Percentiles rank a stretch among this genome's conserved stretches.
phyloP scores from a whole-genome alignment of 1,140 invertebrate genomes.

The Aphelinus atriplicis region DNA sequence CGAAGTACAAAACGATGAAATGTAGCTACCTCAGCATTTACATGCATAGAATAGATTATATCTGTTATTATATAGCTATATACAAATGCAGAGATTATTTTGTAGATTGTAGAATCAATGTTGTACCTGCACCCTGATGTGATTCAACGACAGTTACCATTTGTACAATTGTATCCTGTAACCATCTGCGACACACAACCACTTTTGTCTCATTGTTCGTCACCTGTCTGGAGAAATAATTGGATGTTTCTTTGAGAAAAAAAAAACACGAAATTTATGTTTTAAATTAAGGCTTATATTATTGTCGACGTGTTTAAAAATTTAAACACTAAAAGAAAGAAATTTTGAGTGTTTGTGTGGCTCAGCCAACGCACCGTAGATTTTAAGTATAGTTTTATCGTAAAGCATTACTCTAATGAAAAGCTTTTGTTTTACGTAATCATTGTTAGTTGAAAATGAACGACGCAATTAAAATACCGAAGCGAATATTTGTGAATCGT shows the following conservation, averaged over 20 bases:
- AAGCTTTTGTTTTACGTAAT: constrained; percentile 36
- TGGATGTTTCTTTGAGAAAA: background rate
- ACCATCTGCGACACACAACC: too few relatives aligned
- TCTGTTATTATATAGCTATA: too few relatives aligned
- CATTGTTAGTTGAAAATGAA: constrained; percentile 35
- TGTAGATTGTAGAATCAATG: constrained; percentile 34
- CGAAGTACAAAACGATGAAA: constrained; percentile 17
- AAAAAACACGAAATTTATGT: background rate
- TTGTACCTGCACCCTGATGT: constrained; percentile 39
- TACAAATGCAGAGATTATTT: constrained; percentile 29
- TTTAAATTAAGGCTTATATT: background rate
- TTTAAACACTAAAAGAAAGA: constrained; percentile 24
- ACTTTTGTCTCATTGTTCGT: constrained; percentile 4
- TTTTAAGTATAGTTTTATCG: constrained; percentile 25
- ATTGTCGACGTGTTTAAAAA: constrained; percentile 33
- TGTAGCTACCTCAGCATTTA: constrained; percentile 29
- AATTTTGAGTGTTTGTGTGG: constrained; percentile 37
- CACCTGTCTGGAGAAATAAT: background rate
- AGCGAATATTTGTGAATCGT: constrained; percentile 4
- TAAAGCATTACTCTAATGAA: constrained; percentile 24
- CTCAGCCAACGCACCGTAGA: constrained; percentile 34
- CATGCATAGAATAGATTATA: background rate
- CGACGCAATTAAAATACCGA: constrained; percentile 9
- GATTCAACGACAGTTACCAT: constrained; percentile 32
- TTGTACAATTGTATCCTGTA: background rate